Conservation (phyloP, 30 jellyfish, hydroid and myxozoan genomes). For the Hydractinia echinata region DNA sequence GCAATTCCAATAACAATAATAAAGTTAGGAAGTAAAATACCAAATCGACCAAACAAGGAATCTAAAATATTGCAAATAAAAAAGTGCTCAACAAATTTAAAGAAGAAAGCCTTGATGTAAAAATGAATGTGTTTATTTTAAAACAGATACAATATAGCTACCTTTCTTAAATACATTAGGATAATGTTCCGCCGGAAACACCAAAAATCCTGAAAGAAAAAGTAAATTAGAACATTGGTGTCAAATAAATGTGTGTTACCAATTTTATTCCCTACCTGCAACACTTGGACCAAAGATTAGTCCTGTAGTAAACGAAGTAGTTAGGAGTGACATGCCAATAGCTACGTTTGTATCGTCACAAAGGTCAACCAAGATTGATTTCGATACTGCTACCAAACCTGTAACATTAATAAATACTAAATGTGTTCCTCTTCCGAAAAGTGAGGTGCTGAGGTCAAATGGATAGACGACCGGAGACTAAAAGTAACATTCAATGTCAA, state of each 20-base stretch:
- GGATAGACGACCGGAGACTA: no score
- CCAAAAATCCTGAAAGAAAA: background rate
- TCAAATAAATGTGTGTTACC: background rate
- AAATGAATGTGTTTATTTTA: background rate
- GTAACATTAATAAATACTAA: background rate
- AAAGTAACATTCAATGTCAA: no score
- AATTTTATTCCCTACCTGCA: background rate
- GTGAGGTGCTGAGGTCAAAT: no score
- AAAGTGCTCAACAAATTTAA: background rate
- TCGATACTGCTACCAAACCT: background rate
- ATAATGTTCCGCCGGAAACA: background rate
- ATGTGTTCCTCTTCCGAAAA: no score
- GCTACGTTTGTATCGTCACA: slow-evolving; percentile 6
- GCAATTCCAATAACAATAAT: slow-evolving; percentile 14
- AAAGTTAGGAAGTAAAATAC: slow-evolving; percentile 5
- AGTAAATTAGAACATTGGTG: background rate
- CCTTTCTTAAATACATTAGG: background rate
- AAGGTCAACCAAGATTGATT: background rate
- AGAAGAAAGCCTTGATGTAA: background rate
- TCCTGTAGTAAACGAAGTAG: background rate
- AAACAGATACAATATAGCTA: background rate
- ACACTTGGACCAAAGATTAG: background rate
- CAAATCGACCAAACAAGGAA: background rate
- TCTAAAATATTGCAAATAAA: background rate
- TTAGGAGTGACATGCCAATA: background rate